Percentiles rank a stretch among this genome's conserved stretches.
Conservation (phyloP, 2,113 vertebrate species). For the Columbina picui region DNA sequence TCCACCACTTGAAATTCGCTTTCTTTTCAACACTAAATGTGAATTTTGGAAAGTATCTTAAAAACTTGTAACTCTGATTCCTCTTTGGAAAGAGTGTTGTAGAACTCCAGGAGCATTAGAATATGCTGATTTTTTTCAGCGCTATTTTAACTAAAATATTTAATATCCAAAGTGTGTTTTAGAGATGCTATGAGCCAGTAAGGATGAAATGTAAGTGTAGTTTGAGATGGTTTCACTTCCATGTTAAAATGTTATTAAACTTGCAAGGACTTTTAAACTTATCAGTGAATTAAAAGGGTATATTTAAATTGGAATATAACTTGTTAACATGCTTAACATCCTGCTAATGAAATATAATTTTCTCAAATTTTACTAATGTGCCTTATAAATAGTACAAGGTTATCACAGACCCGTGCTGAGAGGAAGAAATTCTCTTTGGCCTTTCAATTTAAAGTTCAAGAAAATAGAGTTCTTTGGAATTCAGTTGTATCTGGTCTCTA, state of each 20-base stretch:
- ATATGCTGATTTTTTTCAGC: not conserved
- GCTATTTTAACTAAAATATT: not conserved
- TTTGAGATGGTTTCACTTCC: not conserved
- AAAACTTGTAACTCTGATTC: not conserved
- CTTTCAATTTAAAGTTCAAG: constrained; percentile 30
- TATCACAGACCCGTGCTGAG: not conserved
- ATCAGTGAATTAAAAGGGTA: not conserved
- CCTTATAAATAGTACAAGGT: not conserved
- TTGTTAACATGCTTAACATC: not conserved
- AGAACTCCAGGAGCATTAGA: not conserved
- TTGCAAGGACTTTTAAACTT: not conserved
- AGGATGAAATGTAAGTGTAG: not conserved
- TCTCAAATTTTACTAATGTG: not conserved
- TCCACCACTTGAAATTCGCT: not conserved
- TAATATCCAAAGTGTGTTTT: not conserved
- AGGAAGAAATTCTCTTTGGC: not conserved
- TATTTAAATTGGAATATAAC: not conserved
- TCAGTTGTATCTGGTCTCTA: constrained; percentile 1
- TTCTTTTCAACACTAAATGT: not conserved
- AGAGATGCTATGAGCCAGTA: not conserved
- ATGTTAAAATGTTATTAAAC: not conserved
- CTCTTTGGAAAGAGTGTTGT: not conserved
- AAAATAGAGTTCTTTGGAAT: not conserved
- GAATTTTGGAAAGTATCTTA: not conserved
- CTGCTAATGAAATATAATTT: constrained; percentile 24